Conservation (phyloP, 1,140 invertebrate species). For the Drosophila teissieri region DNA sequence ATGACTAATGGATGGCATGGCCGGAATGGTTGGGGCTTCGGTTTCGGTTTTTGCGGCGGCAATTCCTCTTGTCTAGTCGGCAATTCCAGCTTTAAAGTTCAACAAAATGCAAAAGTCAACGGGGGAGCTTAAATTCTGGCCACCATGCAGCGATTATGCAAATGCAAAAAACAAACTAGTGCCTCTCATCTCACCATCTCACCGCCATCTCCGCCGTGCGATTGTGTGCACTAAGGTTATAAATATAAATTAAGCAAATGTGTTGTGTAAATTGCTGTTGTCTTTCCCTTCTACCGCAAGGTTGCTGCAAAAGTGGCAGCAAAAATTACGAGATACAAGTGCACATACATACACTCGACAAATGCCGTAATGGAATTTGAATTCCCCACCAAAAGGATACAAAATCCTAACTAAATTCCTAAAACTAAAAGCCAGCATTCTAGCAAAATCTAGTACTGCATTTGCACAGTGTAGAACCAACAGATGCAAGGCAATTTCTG, state of each 20-base stretch:
- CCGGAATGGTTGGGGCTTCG: constrained; percentile 27
- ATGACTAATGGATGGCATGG: constrained; percentile 64
- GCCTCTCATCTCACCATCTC: neutral
- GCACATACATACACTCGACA: constrained; percentile 11
- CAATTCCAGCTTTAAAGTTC: constrained; percentile 52
- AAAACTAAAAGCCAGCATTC: too few species aligned
- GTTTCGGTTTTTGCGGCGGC: constrained; percentile 35
- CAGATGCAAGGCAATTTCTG: constrained; percentile 30
- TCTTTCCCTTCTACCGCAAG: constrained; percentile 35
- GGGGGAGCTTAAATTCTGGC: neutral
- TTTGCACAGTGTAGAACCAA: constrained; percentile 18
- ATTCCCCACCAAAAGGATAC: neutral
- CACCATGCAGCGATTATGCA: constrained; percentile 64
- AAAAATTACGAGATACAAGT: constrained; percentile 73
- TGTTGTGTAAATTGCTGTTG: constrained; percentile 79
- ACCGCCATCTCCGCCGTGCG: too few species aligned
- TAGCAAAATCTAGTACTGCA: too few species aligned
- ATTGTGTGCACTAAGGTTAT: constrained; percentile 61
- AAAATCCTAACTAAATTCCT: too few species aligned
- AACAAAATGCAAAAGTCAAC: constrained; percentile 1
- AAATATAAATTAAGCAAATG: constrained; percentile 83
- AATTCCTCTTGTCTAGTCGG: constrained; percentile 23
- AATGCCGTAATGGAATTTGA: neutral
- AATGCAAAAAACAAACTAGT: constrained; percentile 51
- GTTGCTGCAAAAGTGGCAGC: constrained; percentile 52